Percentiles rank a stretch among this genome's conserved stretches.
phyloP scores from a whole-genome alignment of 2,113 vertebrate genomes.

The Cyprinus carpio region DNA sequence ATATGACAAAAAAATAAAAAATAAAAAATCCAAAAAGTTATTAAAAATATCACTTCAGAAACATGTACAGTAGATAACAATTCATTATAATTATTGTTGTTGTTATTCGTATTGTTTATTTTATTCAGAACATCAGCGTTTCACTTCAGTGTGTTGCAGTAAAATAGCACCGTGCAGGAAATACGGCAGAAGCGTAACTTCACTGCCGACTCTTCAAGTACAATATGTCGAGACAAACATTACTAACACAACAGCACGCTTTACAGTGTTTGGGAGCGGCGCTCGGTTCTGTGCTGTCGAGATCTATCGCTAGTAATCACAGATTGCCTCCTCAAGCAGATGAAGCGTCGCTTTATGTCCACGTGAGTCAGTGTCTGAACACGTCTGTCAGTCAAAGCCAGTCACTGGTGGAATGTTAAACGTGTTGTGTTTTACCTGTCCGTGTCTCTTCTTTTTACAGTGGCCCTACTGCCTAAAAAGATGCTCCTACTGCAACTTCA shows the following conservation, averaged over 20 bases:
- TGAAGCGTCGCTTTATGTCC: constrained; percentile 75
- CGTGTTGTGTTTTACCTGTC: not conserved
- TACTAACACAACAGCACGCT: not conserved
- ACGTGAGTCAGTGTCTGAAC: constrained; percentile 70
- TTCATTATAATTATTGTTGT: no score
- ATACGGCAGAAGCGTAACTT: not conserved
- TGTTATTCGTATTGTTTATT: no score
- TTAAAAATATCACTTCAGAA: not conserved
- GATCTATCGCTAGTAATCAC: not conserved
- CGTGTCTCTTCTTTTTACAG: constrained; percentile 63
- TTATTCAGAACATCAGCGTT: not conserved
- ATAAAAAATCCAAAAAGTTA: no score
- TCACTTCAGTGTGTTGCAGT: not conserved
- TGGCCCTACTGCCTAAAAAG: constrained; percentile 93
- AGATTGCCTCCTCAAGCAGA: constrained; percentile 21
- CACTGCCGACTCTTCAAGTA: not conserved
- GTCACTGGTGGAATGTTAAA: not conserved
- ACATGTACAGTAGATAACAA: not conserved
- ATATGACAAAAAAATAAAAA: no score
- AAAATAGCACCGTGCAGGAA: constrained; percentile 48
- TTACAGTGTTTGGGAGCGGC: not conserved
- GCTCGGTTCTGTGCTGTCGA: not conserved
- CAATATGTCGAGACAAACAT: not conserved
- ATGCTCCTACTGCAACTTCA: constrained; percentile 94
- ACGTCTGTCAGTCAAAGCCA: not conserved